Percentiles rank a stretch among this genome's conserved stretches.
Conservation (phyloP, 2,113 vertebrate genomes). For the Noturus placidus region DNA sequence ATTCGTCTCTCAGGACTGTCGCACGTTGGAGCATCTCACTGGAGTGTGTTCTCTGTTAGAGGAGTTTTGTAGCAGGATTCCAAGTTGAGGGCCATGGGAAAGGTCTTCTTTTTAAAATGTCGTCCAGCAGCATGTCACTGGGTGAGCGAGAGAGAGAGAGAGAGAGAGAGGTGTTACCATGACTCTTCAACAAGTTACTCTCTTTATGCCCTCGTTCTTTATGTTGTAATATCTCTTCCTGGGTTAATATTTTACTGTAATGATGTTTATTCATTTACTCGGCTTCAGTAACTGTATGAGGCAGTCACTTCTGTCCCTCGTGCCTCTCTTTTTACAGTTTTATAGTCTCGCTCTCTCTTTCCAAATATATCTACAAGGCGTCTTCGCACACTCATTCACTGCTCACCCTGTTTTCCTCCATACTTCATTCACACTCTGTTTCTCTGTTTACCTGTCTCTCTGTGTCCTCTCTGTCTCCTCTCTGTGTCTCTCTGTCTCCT, state of each 20-base stretch:
- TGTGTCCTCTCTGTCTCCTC: neutral
- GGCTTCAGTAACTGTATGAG: neutral
- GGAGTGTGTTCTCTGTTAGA: neutral
- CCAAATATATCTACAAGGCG: neutral
- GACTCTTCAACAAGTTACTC: neutral
- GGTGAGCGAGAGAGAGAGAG: neutral
- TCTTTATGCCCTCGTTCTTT: neutral
- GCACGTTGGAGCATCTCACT: neutral
- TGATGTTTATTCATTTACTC: neutral
- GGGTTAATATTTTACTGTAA: neutral
- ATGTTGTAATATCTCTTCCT: neutral
- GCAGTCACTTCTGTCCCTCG: neutral
- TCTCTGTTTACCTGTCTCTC: neutral
- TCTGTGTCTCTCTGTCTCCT: neutral
- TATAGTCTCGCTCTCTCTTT: neutral
- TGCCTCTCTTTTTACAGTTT: neutral
- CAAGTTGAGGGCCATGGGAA: constrained; percentile 59
- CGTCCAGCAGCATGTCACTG: neutral
- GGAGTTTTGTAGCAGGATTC: neutral
- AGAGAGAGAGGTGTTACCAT: neutral
- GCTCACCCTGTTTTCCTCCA: neutral
- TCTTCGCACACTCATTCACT: neutral
- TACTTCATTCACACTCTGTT: neutral
- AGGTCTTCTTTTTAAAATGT: constrained; percentile 15
- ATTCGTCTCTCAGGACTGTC: neutral